Conservation (phyloP, 2,113 vertebrate genomes). For the Scomber japonicus region DNA sequence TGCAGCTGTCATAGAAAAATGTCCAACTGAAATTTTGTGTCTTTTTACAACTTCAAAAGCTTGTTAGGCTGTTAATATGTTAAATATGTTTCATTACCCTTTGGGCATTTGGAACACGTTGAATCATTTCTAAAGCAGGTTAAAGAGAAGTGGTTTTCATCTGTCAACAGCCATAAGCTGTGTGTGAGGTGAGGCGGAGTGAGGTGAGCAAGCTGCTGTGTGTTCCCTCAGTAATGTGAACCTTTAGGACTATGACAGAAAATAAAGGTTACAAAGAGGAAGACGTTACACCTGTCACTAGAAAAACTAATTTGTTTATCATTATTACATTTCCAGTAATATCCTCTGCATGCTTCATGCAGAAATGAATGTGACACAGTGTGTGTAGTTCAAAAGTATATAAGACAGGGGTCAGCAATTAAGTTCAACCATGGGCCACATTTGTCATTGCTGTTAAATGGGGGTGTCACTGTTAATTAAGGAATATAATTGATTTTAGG, state of each 20-base stretch:
- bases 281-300: background rate
- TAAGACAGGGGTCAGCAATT: no score
- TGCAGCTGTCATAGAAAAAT: conserved; percentile 34
- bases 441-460: no score
- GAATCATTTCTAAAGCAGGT: conserved; percentile 25
- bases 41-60: conserved; percentile 13
- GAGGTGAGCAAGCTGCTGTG: conserved; percentile 4
- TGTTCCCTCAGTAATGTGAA: background rate
- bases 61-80: conserved; percentile 7
- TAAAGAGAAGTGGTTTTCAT: conserved; percentile 12
- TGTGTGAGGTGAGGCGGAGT: conserved; percentile 17
- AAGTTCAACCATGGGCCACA: no score
- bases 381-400: background rate
- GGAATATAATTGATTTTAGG: no score
- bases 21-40: background rate
- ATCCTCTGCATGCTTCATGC: background rate
- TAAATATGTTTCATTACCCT: conserved; percentile 15
- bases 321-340: background rate
- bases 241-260: background rate
- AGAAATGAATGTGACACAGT: background rate
- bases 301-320: background rate
- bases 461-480: no score
- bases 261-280: background rate
- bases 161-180: conserved; percentile 28
- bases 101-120: background rate